Evolutionary conservation across 2,113 vertebrate genomes (phyloP).

Genomic region (Fulica atra): DNA sequence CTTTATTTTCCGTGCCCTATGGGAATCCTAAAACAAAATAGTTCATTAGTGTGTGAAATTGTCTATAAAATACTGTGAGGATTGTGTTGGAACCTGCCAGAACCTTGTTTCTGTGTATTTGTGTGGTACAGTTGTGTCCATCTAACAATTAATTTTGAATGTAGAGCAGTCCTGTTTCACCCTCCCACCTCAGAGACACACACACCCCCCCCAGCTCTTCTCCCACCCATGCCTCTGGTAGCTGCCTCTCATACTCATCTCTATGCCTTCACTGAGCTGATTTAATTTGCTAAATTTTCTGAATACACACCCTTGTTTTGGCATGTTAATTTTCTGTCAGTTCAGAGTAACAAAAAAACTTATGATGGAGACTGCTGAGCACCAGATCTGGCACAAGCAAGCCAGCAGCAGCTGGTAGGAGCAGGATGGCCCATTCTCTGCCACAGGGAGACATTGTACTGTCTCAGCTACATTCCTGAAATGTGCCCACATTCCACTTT

Average conservation of each 20-base stretch:
- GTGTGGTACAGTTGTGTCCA: background rate
- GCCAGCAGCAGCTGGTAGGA: background rate
- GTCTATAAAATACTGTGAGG: background rate
- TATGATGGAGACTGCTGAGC: background rate
- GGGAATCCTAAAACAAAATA: background rate
- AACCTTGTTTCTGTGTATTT: background rate
- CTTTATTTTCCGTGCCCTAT: background rate
- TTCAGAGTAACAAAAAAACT: background rate
- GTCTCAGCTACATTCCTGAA: background rate
- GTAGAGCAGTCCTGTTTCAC: fast-evolving
- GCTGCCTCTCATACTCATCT: background rate
- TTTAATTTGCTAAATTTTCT: background rate
- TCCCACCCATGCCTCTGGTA: background rate
- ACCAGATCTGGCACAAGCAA: background rate
- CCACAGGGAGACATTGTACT: background rate
- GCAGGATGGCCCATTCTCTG: background rate
- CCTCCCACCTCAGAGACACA: background rate
- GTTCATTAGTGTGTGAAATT: background rate
- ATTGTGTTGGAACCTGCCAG: background rate
- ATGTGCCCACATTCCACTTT: background rate
- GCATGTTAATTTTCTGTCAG: background rate
- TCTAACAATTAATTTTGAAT: background rate
- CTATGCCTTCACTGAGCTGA: background rate
- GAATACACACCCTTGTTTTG: background rate
- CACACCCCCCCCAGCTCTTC: background rate